phyloP scores from a whole-genome alignment of 2,113 vertebrate genomes.

The Tylochromis polylepis region DNA sequence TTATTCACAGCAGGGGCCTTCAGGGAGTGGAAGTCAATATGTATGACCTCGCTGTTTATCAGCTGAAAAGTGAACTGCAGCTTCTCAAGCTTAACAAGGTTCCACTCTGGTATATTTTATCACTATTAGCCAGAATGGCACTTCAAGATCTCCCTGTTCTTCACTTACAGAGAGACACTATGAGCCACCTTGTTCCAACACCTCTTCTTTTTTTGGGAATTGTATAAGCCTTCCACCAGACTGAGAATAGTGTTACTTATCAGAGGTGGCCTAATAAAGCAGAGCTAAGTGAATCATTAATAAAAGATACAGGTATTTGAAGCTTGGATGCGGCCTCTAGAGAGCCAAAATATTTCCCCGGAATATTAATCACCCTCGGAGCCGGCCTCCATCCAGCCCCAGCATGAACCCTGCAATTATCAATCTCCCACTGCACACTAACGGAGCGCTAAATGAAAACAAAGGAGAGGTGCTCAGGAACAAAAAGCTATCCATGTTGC shows the following conservation, averaged over 20 bases:
- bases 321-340: background rate
- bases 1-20: conserved; percentile 3
- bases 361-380: conserved; percentile 45
- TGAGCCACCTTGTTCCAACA: background rate
- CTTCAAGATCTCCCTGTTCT: background rate
- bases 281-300: conserved; percentile 71
- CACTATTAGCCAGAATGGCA: background rate
- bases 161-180: background rate
- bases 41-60: conserved; percentile 22
- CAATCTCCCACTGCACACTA: conserved; percentile 40
- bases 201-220: background rate
- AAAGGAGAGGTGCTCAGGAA: conserved; percentile 46
- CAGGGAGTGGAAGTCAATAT: conserved; percentile 10
- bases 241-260: background rate
- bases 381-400: background rate
- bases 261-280: conserved; percentile 56
- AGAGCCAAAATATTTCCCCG: conserved; percentile 19
- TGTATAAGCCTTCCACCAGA: background rate
- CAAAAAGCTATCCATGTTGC: conserved; percentile 26
- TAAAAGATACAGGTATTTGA: conserved; percentile 63
- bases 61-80: background rate
- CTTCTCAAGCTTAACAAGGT: conserved; percentile 12
- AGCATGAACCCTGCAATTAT: conserved; percentile 28
- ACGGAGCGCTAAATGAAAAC: conserved; percentile 64
- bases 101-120: conserved; percentile 9